Evolutionary conservation across 2,113 vertebrate genomes (phyloP), one percentile per base, ranked within the genome.

Genomic region (Ptychochromis oligacanthus): DNA sequence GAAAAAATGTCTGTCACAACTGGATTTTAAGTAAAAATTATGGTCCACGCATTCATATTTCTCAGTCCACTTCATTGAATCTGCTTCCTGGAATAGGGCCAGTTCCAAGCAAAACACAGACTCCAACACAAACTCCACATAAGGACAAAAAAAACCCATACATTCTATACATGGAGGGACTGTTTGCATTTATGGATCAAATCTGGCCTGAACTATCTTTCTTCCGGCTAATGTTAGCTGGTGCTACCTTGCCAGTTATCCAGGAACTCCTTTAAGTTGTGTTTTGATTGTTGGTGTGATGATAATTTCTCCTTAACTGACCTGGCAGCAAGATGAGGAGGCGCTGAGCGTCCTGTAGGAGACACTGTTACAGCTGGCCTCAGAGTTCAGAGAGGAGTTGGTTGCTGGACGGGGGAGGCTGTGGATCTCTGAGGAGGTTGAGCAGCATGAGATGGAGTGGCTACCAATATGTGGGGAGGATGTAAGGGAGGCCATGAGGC

Each of bases 401-500:
- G 86, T 79, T 12, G 13, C 20, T 4, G 22, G 49, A 89, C 88
- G 70, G 91, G 93, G 76, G 92, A 95, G 72, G 95, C 90, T 56
- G 93, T 70, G 86, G n/a, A 64, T 17, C 10, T 94, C 93, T 0
- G 96, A 96, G 87, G 96, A 94, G 13, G 96, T 95, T 18, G 87
- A 86, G 59, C 95, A 96, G 79, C 89, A 94, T 11, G 95, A 79
- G 31, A 7, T 2, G 1, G n/a, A 36, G 6, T 20, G 60, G n/a
- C 40, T 18, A 4, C 95, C 94, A 74, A 94, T 94, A 17, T 90
- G 96, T 17, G 83, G 86, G 24, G 96, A 97, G 82, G 94, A 95
- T 9, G 97, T 96, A 20, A 97, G 92, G 55, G 97, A 96, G 75
- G 96, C 96, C 96, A 98, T 97, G 92, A 98, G 97, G 82, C 97